Percentiles rank a stretch among this genome's conserved stretches.
phyloP scores from a whole-genome alignment of 2,888 invertebrate species.

The Trissoscelio sp. region DNA sequence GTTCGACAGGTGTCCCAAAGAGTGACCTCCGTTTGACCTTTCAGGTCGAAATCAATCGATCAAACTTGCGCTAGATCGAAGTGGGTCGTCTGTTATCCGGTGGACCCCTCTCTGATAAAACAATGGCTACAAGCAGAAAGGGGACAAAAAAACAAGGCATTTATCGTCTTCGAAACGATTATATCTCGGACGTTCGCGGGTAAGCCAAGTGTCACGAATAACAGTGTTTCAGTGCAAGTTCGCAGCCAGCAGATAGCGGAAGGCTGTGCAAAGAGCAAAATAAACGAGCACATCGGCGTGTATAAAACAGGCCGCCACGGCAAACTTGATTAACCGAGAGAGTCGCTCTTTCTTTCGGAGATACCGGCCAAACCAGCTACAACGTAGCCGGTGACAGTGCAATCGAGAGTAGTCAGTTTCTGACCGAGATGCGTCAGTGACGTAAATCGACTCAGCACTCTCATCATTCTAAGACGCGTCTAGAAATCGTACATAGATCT shows the following conservation, averaged over 20 bases:
- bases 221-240: slow-evolving; percentile 53
- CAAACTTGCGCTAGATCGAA: too few species aligned
- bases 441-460: slow-evolving; percentile 5
- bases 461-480: background rate
- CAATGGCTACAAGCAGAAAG: slow-evolving; percentile 26
- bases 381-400: slow-evolving; percentile 23
- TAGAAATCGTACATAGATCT: slow-evolving; percentile 32
- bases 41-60: too few species aligned
- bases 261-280: slow-evolving; percentile 58
- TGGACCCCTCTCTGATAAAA: slow-evolving; percentile 8
- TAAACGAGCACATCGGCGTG: slow-evolving; percentile 49
- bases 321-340: slow-evolving; percentile 66
- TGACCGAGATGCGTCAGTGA: slow-evolving; percentile 44
- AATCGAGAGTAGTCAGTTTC: background rate
- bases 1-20: too few species aligned
- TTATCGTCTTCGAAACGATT: slow-evolving; percentile 23
- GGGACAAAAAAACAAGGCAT: slow-evolving; percentile 36
- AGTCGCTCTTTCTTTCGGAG: slow-evolving; percentile 49
- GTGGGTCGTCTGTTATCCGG: slow-evolving; percentile 10
- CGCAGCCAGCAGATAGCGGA: slow-evolving; percentile 64
- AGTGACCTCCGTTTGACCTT: too few species aligned
- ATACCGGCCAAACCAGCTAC: slow-evolving; percentile 49
- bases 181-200: slow-evolving; percentile 32
- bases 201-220: slow-evolving; percentile 54
- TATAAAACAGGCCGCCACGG: slow-evolving; percentile 61